phyloP scores from a whole-genome alignment of 2,888 invertebrate species.

The Lamproptera curius region DNA sequence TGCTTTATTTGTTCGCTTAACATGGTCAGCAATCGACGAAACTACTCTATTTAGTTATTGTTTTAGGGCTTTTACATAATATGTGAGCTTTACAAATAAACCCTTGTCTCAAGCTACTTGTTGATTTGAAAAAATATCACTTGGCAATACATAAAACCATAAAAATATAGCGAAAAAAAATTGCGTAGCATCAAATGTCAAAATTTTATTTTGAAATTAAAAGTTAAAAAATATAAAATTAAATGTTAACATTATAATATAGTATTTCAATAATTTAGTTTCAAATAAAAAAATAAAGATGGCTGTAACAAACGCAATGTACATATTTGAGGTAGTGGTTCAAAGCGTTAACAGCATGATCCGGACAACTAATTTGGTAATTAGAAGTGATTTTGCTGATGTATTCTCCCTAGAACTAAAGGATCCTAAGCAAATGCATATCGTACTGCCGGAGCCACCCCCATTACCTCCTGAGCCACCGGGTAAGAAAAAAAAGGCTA shows the following conservation, averaged over 20 bases:
- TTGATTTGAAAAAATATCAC: too few species aligned
- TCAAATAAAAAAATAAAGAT: constrained; percentile 36
- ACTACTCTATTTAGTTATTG: too few species aligned
- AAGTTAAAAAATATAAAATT: constrained; percentile 1
- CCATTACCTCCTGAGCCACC: constrained; percentile 60
- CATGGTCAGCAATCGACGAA: too few species aligned
- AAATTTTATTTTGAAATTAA: constrained; percentile 7
- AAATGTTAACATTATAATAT: constrained; percentile 6
- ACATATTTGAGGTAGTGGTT: constrained; percentile 66
- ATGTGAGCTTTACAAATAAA: too few species aligned
- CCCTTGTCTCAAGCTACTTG: too few species aligned
- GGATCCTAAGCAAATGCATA: constrained; percentile 68
- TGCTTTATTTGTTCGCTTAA: too few species aligned
- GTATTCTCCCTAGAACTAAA: constrained; percentile 65
- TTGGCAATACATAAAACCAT: too few species aligned
- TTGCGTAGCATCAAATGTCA: too few species aligned
- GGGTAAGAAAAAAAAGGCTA: constrained; percentile 46
- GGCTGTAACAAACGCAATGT: constrained; percentile 63
- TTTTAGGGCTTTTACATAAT: too few species aligned
- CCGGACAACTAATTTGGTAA: constrained; percentile 46
- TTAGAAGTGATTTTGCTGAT: constrained; percentile 63
- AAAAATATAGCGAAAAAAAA: too few species aligned
- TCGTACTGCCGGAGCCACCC: constrained; percentile 63
- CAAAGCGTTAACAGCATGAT: constrained; percentile 53
- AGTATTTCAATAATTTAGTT: constrained; percentile 8